phyloP scores from a whole-genome alignment of 1,140 invertebrate species.

The Drosophila bipectinata region DNA sequence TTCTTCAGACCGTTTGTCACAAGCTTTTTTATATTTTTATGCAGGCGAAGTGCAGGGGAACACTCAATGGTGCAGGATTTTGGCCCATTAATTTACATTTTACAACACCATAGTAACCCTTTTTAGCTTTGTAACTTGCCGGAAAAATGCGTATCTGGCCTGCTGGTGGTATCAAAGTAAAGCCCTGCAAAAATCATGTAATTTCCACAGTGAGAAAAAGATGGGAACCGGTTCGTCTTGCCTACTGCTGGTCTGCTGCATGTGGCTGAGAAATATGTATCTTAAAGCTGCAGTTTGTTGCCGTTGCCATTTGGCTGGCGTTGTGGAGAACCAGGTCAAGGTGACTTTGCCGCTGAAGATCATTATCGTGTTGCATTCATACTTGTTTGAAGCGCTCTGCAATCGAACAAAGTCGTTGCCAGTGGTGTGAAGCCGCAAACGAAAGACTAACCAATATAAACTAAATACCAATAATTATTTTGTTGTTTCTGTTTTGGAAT shows the following conservation, averaged over 20 bases:
- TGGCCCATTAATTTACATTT: slow-evolving; percentile 11
- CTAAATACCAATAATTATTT: too few relatives aligned
- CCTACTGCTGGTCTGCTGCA: slow-evolving; percentile 7
- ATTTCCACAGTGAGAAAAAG: slow-evolving; percentile 34
- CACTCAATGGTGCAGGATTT: too few relatives aligned
- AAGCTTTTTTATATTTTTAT: too few relatives aligned
- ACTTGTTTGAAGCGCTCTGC: slow-evolving; percentile 31
- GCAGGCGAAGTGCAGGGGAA: too few relatives aligned
- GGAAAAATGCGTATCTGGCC: slow-evolving; percentile 24
- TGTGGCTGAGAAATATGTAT: slow-evolving; percentile 37
- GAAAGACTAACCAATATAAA: too few relatives aligned
- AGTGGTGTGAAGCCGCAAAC: too few relatives aligned
- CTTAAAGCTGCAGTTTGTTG: slow-evolving; percentile 34
- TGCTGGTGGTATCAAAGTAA: slow-evolving; percentile 23
- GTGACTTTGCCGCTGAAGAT: slow-evolving; percentile 52
- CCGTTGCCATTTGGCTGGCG: slow-evolving; percentile 35
- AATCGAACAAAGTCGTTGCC: background rate
- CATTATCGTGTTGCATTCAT: slow-evolving; percentile 52
- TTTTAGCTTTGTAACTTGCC: slow-evolving; percentile 35
- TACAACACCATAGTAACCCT: slow-evolving; percentile 32
- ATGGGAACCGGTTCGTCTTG: slow-evolving; percentile 19
- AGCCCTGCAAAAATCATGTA: slow-evolving; percentile 38
- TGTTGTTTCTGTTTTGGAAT: too few relatives aligned
- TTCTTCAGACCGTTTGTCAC: too few relatives aligned
- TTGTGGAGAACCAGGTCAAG: slow-evolving; percentile 67